A percentile compares a stretch with the other conserved stretches of the same genome.
Evolutionary conservation across 1,140 invertebrate genomes (phyloP).

Genomic region (Nasonia giraulti): DNA sequence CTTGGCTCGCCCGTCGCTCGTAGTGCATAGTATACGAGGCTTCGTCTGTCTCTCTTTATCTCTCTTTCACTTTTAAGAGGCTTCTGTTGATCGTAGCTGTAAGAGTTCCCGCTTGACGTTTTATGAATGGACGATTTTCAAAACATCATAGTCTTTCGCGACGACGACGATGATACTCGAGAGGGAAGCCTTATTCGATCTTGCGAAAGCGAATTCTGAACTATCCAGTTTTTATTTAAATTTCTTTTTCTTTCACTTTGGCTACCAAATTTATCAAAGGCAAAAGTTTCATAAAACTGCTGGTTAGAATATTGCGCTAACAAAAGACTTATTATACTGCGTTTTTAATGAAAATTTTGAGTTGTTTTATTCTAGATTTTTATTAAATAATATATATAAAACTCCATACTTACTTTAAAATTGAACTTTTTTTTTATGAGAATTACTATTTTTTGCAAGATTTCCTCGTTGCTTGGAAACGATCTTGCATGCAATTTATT

Average conservation of each 20-base stretch:
- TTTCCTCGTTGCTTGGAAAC: too few species aligned
- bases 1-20: not conserved
- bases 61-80: constrained; percentile 11
- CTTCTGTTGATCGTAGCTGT: constrained; percentile 28
- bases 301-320: too few species aligned
- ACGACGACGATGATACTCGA: not conserved
- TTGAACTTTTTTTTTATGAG: too few species aligned
- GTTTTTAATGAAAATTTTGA: too few species aligned
- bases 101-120: constrained; percentile 9
- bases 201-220: not conserved
- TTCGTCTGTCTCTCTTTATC: not conserved
- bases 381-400: too few species aligned
- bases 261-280: too few species aligned
- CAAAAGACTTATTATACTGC: too few species aligned
- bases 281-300: too few species aligned
- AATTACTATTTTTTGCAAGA: too few species aligned
- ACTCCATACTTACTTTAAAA: too few species aligned
- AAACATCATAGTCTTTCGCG: constrained; percentile 19
- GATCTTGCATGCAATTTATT: too few species aligned
- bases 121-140: constrained; percentile 41
- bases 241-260: not conserved
- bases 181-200: constrained; percentile 4
- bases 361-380: too few species aligned
- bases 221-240: not conserved
- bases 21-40: not conserved